Evolutionary conservation across 2,888 invertebrate species (phyloP).

Genomic region (Heterodera filipjevi): DNA sequence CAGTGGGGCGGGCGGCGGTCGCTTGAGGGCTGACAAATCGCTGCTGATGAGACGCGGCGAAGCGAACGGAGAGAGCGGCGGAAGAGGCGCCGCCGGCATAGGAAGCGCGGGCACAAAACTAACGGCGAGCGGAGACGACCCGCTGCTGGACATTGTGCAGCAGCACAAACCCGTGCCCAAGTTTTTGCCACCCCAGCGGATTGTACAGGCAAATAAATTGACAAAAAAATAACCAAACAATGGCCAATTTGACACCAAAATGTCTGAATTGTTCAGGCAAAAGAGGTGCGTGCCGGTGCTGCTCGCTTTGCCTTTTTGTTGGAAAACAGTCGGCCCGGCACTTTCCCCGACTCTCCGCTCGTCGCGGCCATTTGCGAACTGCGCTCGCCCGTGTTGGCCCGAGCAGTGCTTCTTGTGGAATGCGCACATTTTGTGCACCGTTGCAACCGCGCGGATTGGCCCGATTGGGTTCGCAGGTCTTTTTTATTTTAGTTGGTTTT

Average conservation of each 20-base stretch:
- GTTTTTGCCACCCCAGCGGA: conserved; percentile 29
- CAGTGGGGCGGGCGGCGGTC: not conserved
- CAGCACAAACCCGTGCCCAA: conserved; percentile 11
- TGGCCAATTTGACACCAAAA: not conserved
- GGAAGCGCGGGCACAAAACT: not conserved
- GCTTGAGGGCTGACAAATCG: not conserved
- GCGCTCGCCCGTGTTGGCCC: conserved; percentile 67
- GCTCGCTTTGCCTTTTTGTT: conserved; percentile 83
- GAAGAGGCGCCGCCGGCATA: not conserved
- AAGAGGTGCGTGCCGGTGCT: conserved; percentile 48
- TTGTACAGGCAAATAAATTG: conserved; percentile 19
- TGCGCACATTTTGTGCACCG: conserved; percentile 94
- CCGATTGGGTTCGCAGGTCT: conserved; percentile 74
- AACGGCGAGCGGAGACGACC: not conserved
- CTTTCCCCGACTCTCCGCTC: conserved; percentile 92
- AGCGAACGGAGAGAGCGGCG: not conserved
- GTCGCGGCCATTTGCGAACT: conserved; percentile 90
- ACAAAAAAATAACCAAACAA: not conserved
- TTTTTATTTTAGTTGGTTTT: too few species aligned
- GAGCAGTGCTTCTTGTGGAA: conserved; percentile 89
- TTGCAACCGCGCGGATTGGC: conserved; percentile 98
- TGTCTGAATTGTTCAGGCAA: conserved; percentile 23
- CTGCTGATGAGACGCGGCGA: not conserved
- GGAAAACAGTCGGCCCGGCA: conserved; percentile 92
- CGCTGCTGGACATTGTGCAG: not conserved